Evolutionary conservation across 2,113 vertebrate genomes (phyloP), one percentile per base, ranked within the genome.

Genomic region (Catagonus wagneri): DNA sequence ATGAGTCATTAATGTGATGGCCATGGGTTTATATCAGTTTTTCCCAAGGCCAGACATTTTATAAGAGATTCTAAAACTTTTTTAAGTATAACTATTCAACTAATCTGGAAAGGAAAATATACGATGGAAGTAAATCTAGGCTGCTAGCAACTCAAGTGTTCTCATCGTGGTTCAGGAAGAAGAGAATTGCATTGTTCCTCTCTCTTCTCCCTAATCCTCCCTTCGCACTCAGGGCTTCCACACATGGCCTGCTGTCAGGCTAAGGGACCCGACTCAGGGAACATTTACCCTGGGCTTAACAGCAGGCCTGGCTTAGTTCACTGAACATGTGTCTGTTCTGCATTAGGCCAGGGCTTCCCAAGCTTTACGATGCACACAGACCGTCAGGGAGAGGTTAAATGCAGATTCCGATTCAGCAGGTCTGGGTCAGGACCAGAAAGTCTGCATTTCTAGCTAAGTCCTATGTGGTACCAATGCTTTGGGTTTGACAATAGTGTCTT

Each of bases 41-140:
- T 76, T 79, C 60, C 60, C 69, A 68, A 83, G 12, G 16, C 1
- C 23, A 85, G 50, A 15, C 3, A 63, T 85, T 91, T 68, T 78
- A 52, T 65, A 78, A 95, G 83, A 90, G 9, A 90, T 87, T 88
- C 58, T 79, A 50, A 86, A 83, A 52, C 10, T 15, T 71, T 79
- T 71, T 61, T 61, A 75, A 84, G 6, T 93, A 2, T 92, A 56
- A 76, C 7, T 34, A 17, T 80, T 89, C 50, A 66, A 13, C 9
- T 94, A 63, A 65, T 61, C 58, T 56, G 13, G 44, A 86, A 93
- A 94, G 34, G 25, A 78, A 94, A 79, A 15, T 29, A 5, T 23
- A 25, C 39, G 14, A 58, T 54, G 80, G 32, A 89, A 96, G 94
- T 84, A 76, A 74, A 68, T 83, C 32, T 20, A 79, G 25, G 13